Evolutionary conservation across 2,888 invertebrate species (phyloP), one percentile per base, ranked within the genome.

Genomic region (Aphelenchoides bicaudatus): DNA sequence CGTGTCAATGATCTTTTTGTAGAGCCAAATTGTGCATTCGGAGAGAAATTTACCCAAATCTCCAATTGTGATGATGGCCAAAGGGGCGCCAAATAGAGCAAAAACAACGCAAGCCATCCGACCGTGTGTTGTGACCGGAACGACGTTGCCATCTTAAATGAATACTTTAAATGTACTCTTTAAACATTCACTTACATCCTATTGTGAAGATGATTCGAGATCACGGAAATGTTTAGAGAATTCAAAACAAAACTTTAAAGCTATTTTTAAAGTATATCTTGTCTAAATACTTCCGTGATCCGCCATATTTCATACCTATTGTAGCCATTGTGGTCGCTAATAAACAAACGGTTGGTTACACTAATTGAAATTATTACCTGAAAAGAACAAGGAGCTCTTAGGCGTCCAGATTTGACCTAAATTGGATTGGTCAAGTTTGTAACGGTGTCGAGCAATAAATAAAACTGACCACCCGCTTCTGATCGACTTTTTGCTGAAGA

Each of bases 311-410:
- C 61, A 23, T 25, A 73, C 74, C 78, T 25, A 78, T 79, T 16
- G 78, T 78, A 3, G 78, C 76, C 78, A 78, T 78, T 1, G 78
- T 78, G 2, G 78, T 78, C 4, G 76, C 76, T n/a, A n/a, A n/a
- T n/a, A n/a, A n/a, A n/a, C n/a, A n/a, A n/a, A n/a, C n/a, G n/a
- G n/a, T n/a, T n/a, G n/a, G n/a, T n/a, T n/a, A n/a, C n/a, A n/a
- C n/a, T n/a, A n/a, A n/a, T n/a, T n/a, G n/a, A n/a, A n/a, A n/a
- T n/a, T n/a, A n/a, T n/a, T n/a, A n/a, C n/a, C n/a, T 2, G 78
- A 73, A 56, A 78, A 78, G 61, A 78, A 78, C 4, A 78, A 58
- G 0, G 78, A 71, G 49, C 74, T 75, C 47, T 68, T 67, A 10
- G 71, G 66, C 10, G 78, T 79, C 78, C 78, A 78, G 67, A 77